A percentile compares a stretch with the other conserved stretches of the same genome.
These are phyloP conservation scores for Tricholauxania praeusta DNA, from an alignment of 2,888 invertebrate genomes.

Conservation along the genomic window DNA sequence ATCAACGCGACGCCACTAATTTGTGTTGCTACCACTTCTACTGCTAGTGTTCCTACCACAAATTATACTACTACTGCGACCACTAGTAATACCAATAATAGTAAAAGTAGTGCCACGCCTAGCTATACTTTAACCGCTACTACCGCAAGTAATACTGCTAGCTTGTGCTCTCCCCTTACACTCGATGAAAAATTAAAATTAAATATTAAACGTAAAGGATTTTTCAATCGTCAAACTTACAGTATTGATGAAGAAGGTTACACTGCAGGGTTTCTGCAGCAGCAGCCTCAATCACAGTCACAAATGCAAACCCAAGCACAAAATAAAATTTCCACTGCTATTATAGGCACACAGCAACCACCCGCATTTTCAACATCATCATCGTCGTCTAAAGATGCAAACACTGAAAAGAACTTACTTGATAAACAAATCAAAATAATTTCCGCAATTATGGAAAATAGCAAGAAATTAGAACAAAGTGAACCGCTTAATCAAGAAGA, in stretches of 20 bases:
- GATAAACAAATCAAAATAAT: constrained; percentile 51
- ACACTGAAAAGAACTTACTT: constrained; percentile 49
- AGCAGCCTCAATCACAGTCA: constrained; percentile 28
- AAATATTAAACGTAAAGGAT: constrained; percentile 59
- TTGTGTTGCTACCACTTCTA: constrained; percentile 36
- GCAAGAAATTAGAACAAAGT: constrained; percentile 12
- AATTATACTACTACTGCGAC: constrained; percentile 27
- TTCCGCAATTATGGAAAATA: constrained; percentile 47
- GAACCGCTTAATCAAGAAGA: constrained; percentile 15
- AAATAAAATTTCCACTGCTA: not conserved
- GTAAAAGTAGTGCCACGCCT: constrained; percentile 41
- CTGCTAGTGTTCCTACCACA: constrained; percentile 8
- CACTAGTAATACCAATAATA: constrained; percentile 38
- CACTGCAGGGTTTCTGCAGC: constrained; percentile 37
- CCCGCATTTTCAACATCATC: constrained; percentile 17
- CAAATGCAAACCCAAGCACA: not conserved
- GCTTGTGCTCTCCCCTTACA: constrained; percentile 24
- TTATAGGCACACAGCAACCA: not conserved
- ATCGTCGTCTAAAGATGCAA: constrained; percentile 41
- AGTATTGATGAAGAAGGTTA: constrained; percentile 57
- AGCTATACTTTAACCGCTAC: not conserved
- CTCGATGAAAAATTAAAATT: constrained; percentile 45
- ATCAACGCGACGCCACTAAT: constrained; percentile 34
- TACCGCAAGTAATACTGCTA: constrained; percentile 33
- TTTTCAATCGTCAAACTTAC: constrained; percentile 58